These are phyloP conservation scores for Scolopax bukidnonensis DNA, from an alignment of 2,797 vertebrate species.

Conservation along the genomic window DNA sequence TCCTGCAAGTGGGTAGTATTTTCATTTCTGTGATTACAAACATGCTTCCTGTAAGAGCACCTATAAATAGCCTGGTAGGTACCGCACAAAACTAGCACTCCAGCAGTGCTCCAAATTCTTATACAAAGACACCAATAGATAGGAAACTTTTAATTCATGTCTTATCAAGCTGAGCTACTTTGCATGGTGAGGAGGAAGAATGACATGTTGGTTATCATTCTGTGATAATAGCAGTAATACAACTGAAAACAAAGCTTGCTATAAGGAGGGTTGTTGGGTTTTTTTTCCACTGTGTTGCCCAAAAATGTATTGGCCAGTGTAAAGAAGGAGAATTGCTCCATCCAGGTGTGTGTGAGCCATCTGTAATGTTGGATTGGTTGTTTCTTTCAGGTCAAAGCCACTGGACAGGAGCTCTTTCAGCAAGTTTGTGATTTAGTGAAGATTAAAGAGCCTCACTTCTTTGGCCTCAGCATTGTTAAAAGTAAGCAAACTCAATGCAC, in stretches of 20 bases:
- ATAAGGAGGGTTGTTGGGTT: background rate
- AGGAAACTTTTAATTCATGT: background rate
- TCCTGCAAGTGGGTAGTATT: background rate
- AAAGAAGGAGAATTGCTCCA: background rate
- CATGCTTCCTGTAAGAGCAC: background rate
- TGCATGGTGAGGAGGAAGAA: background rate
- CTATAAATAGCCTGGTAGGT: background rate
- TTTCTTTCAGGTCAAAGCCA: conserved; percentile 85
- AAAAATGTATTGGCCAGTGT: background rate
- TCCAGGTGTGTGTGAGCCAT: conserved; percentile 1
- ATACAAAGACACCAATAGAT: background rate
- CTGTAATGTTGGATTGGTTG: conserved; percentile 37
- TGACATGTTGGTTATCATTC: background rate
- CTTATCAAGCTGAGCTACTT: background rate
- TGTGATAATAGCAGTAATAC: background rate
- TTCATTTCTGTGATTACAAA: background rate
- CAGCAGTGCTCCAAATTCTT: background rate
- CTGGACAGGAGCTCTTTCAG: conserved; percentile 88
- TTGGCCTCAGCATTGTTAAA: conserved; percentile 90
- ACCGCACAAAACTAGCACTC: background rate
- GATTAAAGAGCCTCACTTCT: conserved; percentile 89
- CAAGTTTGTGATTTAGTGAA: conserved; percentile 81
- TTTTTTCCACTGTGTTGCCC: background rate
- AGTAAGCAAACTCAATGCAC: conserved; percentile 77
- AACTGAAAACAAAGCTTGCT: background rate